Base-by-base conservation (phyloP, 2,888 invertebrate genomes). In the Leptopilina myrica region DNA sequence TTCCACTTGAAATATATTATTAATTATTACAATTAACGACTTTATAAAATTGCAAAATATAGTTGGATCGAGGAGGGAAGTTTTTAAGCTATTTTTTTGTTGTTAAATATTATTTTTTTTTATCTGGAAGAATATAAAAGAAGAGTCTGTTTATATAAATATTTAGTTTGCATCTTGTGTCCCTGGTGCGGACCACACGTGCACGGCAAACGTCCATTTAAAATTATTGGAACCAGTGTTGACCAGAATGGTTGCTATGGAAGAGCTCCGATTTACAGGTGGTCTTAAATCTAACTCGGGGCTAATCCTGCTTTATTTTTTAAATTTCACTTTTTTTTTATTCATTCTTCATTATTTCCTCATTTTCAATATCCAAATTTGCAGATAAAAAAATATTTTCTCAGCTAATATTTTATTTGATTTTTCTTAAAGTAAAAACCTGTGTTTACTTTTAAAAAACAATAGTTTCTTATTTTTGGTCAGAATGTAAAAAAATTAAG, bases 231-330 rank as follows among this genome's bases (percentile, higher is more conserved):
- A 91, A 91, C 91, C 91, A 91, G 91, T 91, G 91, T 91, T 33
- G 91, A 91, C 91, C 91, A 91, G 91, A 91, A 91, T 91, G 91
- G 91, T 91, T 91, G 90, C 91, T 91, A 91, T 91, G 91, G 91
- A 91, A 91, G 91, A 91, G 90, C 89, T 90, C 90, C 90, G 89
- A 79, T 83, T 84, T 82, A 82, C 85, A 83, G 85, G 81, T 82
- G 82, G 83, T 90, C 85, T 85, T 86, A 82, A 84, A 84, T 90
- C 89, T 89, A 81, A 87, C 89, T 88, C 89, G 88, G 86, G 89
- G 89, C 87, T 88, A 85, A 20, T 86, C 85, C 86, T 84, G 82
- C 83, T 26, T 33, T 80, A 81, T 80, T 33, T 33, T 33, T 33
- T 33, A 2, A 33, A 76, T 78, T 82, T 81, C 81, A 76, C 1